Conservation (phyloP, 1,140 invertebrate species). For the Drosophila chauvacae region DNA sequence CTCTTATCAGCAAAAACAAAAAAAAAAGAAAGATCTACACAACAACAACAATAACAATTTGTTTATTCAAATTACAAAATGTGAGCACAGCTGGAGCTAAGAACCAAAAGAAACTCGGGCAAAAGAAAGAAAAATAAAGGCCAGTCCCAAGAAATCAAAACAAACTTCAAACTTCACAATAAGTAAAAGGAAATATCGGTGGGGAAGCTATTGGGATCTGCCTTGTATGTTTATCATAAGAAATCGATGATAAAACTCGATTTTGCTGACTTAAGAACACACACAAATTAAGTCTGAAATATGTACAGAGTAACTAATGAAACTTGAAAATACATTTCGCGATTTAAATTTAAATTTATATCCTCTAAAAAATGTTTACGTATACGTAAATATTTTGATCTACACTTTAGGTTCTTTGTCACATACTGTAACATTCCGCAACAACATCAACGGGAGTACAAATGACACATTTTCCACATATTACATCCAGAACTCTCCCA, state of each 20-base stretch:
- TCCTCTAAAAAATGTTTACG: background rate
- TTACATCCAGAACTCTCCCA: constrained; percentile 42
- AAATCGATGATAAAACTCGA: constrained; percentile 50
- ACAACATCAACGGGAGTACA: background rate
- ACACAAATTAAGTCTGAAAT: background rate
- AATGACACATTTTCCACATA: constrained; percentile 27
- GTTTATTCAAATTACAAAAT: constrained; percentile 66
- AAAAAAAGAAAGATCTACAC: constrained; percentile 6
- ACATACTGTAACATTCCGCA: background rate
- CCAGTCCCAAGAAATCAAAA: constrained; percentile 59
- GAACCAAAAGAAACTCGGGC: constrained; percentile 1
- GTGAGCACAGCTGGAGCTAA: constrained; percentile 63
- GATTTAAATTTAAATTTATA: background rate
- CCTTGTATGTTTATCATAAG: constrained; percentile 57
- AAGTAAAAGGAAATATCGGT: constrained; percentile 15
- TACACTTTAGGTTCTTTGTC: no score
- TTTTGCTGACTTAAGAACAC: constrained; percentile 18
- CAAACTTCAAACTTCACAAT: constrained; percentile 41
- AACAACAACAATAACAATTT: constrained; percentile 26
- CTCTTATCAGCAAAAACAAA: constrained; percentile 56
- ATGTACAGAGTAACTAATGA: background rate
- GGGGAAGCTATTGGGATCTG: constrained; percentile 15
- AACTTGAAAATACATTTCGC: background rate
- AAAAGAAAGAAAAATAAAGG: constrained; percentile 14
- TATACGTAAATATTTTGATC: background rate